Base-by-base conservation (phyloP, 2,113 vertebrate species). In the Phrynocephalus versicolor region DNA sequence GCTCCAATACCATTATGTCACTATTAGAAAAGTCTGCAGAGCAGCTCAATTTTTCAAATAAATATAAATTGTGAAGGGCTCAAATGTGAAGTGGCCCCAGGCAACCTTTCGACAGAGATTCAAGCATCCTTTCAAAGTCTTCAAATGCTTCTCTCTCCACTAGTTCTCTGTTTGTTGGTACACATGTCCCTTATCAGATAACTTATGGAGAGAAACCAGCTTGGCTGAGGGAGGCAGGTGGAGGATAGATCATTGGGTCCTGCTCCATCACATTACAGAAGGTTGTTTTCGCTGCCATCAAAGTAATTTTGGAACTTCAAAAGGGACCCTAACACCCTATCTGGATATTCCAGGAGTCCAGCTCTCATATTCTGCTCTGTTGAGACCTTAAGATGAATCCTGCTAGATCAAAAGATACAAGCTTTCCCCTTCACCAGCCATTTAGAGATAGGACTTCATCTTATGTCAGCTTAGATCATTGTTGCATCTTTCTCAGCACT, bases 11-110 rank as follows among this genome's bases (percentile, higher is more conserved):
- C 84, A 93, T 94, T 94, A 93, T 89, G 91, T 88, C 87, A 86
- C 89, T 92, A 92, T 93, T 93, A 94, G 90, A 89, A 94, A 93
- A 91, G 91, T 91, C 90, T 90, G 91, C 85, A 41, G 2, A 91
- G 81, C 69, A 92, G 89, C 79, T 90, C 87, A 60, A 71, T 93
- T 93, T 91, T 93, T 94, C 91, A 95, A 92, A 92, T 93, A 94
- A 94, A 92, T 94, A 94, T 93, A 94, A 93, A 95, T 89, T 94
- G 87, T 90, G 92, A 92, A 82, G 85, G 80, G 84, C 85, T 88
- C 79, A 92, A 93, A 89, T 89, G 81, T 89, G 88, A 91, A 92
- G 82, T 93, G 87, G 79, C 90, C 89, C 91, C 69, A 37, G 89
- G 83, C 39, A 86, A 79, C 67, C 55, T 80, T 79, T 25, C 1